A percentile compares a stretch with the other conserved stretches of the same genome.
Conservation (phyloP, 2,797 vertebrate species). For the Pelochelys cantorii region DNA sequence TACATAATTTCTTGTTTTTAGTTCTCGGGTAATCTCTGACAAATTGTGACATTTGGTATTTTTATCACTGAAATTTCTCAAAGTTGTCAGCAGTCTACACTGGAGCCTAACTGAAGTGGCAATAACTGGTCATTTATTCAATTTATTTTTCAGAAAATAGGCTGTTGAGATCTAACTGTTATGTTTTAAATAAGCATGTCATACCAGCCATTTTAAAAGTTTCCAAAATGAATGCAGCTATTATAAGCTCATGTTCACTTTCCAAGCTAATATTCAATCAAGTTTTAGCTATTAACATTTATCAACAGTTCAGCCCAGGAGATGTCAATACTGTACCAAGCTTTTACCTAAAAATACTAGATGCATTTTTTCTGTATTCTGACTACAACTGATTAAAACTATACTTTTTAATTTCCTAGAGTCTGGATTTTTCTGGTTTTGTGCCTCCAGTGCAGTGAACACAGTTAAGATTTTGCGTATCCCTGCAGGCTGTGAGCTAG, state of each 20-base stretch:
- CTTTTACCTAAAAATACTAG: background rate
- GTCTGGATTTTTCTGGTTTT: background rate
- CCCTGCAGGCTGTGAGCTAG: background rate
- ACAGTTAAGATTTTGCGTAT: background rate
- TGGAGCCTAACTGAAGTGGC: constrained; percentile 22
- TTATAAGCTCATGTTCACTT: constrained; percentile 40
- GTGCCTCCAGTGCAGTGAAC: constrained; percentile 19
- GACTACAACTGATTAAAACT: background rate
- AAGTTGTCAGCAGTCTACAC: constrained; percentile 28
- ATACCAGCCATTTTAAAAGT: background rate
- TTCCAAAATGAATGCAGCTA: background rate
- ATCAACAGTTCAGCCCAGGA: constrained; percentile 6
- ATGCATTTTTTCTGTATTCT: constrained; percentile 24
- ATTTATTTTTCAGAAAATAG: constrained; percentile 39
- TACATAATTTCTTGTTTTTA: background rate
- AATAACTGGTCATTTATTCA: constrained; percentile 30
- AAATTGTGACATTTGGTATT: constrained; percentile 34
- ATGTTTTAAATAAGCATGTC: constrained; percentile 23
- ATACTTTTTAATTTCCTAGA: constrained; percentile 22
- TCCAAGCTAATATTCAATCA: constrained; percentile 31
- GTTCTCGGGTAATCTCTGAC: background rate
- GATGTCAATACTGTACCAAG: background rate
- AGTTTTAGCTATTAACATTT: constrained; percentile 16
- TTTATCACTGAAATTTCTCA: constrained; percentile 48
- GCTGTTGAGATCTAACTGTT: background rate